A percentile compares a stretch with the other conserved stretches of the same genome.
phyloP scores from a whole-genome alignment of 2,797 vertebrate species.

The Neosilurus hyrtlii region DNA sequence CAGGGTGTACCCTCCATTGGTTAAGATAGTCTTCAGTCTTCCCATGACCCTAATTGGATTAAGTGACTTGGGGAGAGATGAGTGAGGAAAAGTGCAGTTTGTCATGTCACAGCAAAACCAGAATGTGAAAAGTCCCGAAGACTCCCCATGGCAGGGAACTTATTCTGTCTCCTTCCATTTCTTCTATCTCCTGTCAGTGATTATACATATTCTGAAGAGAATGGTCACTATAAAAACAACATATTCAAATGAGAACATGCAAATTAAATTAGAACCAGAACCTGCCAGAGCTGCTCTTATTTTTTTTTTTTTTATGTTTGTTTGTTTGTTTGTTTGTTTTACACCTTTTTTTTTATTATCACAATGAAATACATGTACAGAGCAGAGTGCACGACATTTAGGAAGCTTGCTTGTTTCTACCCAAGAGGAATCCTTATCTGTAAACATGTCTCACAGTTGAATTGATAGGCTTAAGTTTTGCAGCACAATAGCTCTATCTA shows the following conservation, averaged over 20 bases:
- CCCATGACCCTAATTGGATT: too few species aligned
- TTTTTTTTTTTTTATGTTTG: too few species aligned
- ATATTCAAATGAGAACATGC: background rate
- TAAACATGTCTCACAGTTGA: background rate
- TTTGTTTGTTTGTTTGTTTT: too few species aligned
- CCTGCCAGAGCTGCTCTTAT: background rate
- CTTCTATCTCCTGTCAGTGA: background rate
- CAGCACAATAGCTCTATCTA: background rate
- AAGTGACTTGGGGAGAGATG: too few species aligned
- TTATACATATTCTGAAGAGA: background rate
- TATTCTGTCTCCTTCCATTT: background rate
- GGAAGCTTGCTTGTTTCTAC: background rate
- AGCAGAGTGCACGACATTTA: background rate
- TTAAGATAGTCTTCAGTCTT: too few species aligned
- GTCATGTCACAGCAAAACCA: background rate
- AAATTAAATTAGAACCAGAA: background rate
- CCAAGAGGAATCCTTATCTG: background rate
- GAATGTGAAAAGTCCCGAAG: background rate
- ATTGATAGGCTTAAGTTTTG: conserved; percentile 7
- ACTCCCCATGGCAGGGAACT: background rate
- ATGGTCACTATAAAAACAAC: background rate
- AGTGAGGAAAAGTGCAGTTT: background rate
- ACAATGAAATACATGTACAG: too few species aligned
- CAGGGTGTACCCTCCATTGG: too few species aligned
- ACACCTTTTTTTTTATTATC: too few species aligned